phyloP scores from a whole-genome alignment of 2,113 vertebrate species.

The Lampris incognitus region DNA sequence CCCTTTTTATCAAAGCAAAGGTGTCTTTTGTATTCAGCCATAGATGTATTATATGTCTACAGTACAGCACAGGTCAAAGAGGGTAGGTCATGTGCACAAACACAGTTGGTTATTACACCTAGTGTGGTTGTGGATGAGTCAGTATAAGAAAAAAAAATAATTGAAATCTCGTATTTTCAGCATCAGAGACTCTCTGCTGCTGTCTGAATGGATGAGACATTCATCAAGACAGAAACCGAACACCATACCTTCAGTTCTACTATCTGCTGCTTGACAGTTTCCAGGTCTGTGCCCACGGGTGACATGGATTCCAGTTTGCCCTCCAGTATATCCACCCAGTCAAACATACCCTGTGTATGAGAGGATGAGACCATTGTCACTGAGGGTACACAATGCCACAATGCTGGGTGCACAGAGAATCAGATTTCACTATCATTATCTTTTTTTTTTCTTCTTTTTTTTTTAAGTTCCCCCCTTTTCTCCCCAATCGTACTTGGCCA shows the following conservation, averaged over 20 bases:
- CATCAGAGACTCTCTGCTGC: neutral
- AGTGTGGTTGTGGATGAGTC: slow-evolving; percentile 1
- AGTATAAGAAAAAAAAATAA: slow-evolving; percentile 16
- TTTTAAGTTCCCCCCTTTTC: no score
- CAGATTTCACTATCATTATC: slow-evolving; percentile 47
- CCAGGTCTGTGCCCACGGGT: slow-evolving; percentile 95
- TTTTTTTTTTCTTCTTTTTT: no score
- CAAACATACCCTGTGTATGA: slow-evolving; percentile 90
- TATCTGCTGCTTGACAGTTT: slow-evolving; percentile 99
- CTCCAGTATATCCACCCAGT: slow-evolving; percentile 97
- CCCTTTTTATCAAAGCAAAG: slow-evolving; percentile 43
- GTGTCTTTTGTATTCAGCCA: neutral
- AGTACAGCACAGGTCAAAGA: slow-evolving; percentile 1
- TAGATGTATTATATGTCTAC: slow-evolving; percentile 17
- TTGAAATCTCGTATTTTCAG: neutral
- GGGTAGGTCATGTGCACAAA: slow-evolving; percentile 41
- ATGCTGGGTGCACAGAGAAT: slow-evolving; percentile 34
- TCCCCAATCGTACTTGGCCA: no score
- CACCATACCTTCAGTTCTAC: slow-evolving; percentile 93
- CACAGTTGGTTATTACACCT: slow-evolving; percentile 57
- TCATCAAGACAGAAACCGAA: slow-evolving; percentile 14
- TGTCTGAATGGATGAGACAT: neutral
- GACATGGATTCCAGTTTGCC: slow-evolving; percentile 95
- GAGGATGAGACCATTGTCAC: slow-evolving; percentile 48
- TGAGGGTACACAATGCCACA: slow-evolving; percentile 47